Percentiles rank a stretch among this genome's conserved stretches.
phyloP scores from a whole-genome alignment of 2,113 vertebrate species.

The Elgaria multicarinata region DNA sequence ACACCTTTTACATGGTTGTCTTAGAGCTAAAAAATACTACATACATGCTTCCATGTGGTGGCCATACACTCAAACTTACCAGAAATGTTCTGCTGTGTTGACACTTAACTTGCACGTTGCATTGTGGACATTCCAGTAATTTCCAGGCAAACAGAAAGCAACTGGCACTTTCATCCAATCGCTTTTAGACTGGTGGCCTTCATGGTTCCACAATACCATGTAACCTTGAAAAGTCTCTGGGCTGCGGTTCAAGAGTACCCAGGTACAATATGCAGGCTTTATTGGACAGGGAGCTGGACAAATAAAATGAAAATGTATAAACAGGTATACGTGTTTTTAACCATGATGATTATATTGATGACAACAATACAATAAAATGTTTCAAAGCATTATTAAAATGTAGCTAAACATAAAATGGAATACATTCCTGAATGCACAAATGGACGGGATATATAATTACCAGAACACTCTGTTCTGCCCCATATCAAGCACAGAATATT shows the following conservation, averaged over 20 bases:
- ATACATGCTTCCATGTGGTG: no score
- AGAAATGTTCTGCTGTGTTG: not conserved
- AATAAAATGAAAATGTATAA: conserved; percentile 1
- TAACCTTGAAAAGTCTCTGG: not conserved
- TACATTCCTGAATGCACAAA: not conserved
- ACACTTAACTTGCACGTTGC: not conserved
- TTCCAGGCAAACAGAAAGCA: not conserved
- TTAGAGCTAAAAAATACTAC: not conserved
- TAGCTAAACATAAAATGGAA: not conserved
- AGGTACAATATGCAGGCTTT: not conserved
- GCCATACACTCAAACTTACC: not conserved
- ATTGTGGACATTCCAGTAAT: not conserved
- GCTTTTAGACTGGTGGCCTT: not conserved
- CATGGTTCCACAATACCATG: not conserved
- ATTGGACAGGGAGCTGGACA: not conserved
- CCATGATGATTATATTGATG: not conserved
- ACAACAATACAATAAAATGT: not conserved
- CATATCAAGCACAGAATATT: conserved; percentile 60
- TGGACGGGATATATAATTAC: no score
- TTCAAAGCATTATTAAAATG: not conserved
- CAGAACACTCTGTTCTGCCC: conserved; percentile 78
- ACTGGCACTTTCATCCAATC: not conserved
- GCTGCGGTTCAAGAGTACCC: not conserved
- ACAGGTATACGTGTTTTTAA: not conserved
- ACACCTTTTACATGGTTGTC: not conserved